Evolutionary conservation across 2,113 vertebrate species (phyloP), one percentile per base, ranked within the genome.

Genomic region (Oncorhynchus clarkii): DNA sequence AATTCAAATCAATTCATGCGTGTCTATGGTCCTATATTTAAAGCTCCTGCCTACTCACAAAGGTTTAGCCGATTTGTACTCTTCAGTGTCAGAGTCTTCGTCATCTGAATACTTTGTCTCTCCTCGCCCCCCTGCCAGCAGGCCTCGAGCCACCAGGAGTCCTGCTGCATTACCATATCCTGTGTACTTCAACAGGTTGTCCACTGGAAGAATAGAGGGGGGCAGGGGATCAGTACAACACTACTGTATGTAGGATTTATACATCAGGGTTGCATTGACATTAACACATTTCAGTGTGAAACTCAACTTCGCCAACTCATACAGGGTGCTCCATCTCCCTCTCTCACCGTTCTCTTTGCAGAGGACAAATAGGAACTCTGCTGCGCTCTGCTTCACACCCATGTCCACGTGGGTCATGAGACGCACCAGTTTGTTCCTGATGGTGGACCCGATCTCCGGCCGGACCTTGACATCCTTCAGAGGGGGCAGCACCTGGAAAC

Each of bases 321-420:
- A 48, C 24, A 20, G 3, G 26, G 5, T 75, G 18, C 14, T 18
- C 18, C 54, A 24, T 9, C 64, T 59, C 54, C 22, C 26, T 62
- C 6, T 34, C 89, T 90, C 92, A 99, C 98, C 97, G 86, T 95
- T 96, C 82, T 99, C 98, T 91, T 99, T 99, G 89, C 98, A 99
- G 78, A 99, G 96, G 59, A 99, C 98, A 49, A 99, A 99, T 68
- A 99, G 95, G 81, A 99, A 98, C 90, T 99, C 98, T 65, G 96
- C 98, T 72, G 97, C 96, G 29, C 95, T 95, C 83, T 98, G 96
- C 92, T 99, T 99, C 80, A 99, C 97, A 18, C 96, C 96, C 82
- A 96, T 95, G 86, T 99, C 98, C 8, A 99, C 95, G 0, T 99
- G 96, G 4, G 97, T 99, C 97, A 99, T 99, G 29, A 99, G 95